These are phyloP conservation scores for Leucania comma DNA, from an alignment of 2,888 invertebrate genomes.

Conservation along the genomic window DNA sequence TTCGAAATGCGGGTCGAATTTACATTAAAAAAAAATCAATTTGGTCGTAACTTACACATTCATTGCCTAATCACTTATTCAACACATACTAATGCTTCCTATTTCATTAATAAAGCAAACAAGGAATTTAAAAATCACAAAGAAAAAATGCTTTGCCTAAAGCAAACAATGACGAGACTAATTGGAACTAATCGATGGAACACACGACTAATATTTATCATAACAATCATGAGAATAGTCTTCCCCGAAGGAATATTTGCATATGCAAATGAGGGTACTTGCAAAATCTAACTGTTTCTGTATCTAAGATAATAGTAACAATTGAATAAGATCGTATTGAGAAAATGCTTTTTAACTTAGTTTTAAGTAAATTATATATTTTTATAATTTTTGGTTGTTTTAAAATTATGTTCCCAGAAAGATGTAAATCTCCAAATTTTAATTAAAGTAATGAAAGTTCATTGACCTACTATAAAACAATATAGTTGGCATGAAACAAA, in stretches of 20 bases:
- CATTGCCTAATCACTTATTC: neutral
- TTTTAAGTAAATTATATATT: too few relatives aligned
- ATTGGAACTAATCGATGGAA: slow-evolving; percentile 69
- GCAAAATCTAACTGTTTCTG: slow-evolving; percentile 37
- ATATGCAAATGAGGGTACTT: slow-evolving; percentile 63
- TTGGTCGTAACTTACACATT: neutral
- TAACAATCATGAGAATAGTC: slow-evolving; percentile 56
- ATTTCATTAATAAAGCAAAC: slow-evolving; percentile 36
- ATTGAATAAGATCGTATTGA: neutral
- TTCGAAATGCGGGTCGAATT: slow-evolving; percentile 38
- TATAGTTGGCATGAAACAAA: slow-evolving; percentile 28
- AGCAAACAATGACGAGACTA: slow-evolving; percentile 64
- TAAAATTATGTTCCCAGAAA: neutral
- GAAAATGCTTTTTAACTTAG: neutral
- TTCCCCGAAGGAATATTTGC: slow-evolving; percentile 45
- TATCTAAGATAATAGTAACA: slow-evolving; percentile 16
- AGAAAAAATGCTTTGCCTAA: slow-evolving; percentile 35
- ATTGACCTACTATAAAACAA: slow-evolving; percentile 34
- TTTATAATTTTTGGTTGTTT: neutral
- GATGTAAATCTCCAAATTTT: neutral
- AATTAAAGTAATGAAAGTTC: slow-evolving; percentile 6
- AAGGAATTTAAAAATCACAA: slow-evolving; percentile 42
- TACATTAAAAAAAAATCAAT: neutral
- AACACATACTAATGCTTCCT: slow-evolving; percentile 22
- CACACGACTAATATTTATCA: slow-evolving; percentile 60